Evolutionary conservation across 2,113 vertebrate species (phyloP), one percentile per base, ranked within the genome.

Genomic region (Cebidichthys violaceus): DNA sequence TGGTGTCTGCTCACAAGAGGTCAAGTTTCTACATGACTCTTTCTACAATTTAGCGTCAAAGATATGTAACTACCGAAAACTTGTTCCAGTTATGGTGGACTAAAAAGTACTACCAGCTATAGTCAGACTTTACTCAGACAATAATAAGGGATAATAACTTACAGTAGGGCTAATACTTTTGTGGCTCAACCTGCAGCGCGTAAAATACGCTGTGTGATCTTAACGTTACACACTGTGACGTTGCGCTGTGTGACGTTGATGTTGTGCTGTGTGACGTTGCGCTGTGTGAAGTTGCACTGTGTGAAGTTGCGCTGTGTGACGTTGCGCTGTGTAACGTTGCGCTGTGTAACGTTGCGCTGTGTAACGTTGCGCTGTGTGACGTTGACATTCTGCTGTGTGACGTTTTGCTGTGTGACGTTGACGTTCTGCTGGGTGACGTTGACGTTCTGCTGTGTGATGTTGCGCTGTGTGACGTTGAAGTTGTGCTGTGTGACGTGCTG

Each of bases 1-100:
- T 85, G 65, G 77, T 85, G 82, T 83, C 84, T 79, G 64, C 57
- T 79, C 55, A 54, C 9, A 6, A 52, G 39, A 59, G 50, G 15
- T 69, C 68, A 9, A 4, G 47, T 69, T 68, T 77, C 52, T 73
- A 72, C 27, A 61, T 57, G 22, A 57, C 29, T 79, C 31, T 72
- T 64, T 79, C 27, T 78, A 31, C 13, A 62, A 83, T 64, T 73
- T 60, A 67, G 29, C 33, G n/a, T 64, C 61, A 81, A 54, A 43
- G 24, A 54, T 31, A n/a, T n/a, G n/a, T 70, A 29, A 67, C 20
- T 41, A 31, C 39, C 74, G 41, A 62, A 59, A 60, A 47, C 7
- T 39, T 35, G 14, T 66, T 81, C 54, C 50, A 78, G 20, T 79
- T 82, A 33, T 55, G 27, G 27, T 62, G 43, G 67, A 52, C n/a